Evolutionary conservation across 2,888 invertebrate genomes (phyloP).

Genomic region (Hirtodrosophila trivittata): DNA sequence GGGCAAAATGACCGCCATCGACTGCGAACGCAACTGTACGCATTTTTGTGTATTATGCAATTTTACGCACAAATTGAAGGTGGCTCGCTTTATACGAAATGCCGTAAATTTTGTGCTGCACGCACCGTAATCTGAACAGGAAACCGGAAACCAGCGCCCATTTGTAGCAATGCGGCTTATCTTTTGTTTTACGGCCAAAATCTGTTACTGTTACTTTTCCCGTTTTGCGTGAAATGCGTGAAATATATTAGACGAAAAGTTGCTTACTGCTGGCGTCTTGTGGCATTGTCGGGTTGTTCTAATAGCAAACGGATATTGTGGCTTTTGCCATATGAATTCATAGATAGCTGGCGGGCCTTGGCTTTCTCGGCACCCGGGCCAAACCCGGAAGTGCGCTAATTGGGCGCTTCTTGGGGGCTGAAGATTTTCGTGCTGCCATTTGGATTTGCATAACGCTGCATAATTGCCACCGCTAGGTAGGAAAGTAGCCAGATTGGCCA

Average conservation of each 20-base stretch:
- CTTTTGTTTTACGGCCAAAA: slow-evolving; percentile 52
- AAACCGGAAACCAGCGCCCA: slow-evolving; percentile 77
- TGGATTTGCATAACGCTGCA: slow-evolving; percentile 62
- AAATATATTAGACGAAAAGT: slow-evolving; percentile 56
- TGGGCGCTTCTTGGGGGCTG: slow-evolving; percentile 49
- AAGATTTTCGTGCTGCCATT: slow-evolving; percentile 39
- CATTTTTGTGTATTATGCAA: slow-evolving; percentile 52
- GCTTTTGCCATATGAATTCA: slow-evolving; percentile 64
- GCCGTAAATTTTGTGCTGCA: slow-evolving; percentile 68
- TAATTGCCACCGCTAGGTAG: slow-evolving; percentile 53
- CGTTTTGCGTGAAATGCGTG: slow-evolving; percentile 54
- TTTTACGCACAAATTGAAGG: slow-evolving; percentile 58
- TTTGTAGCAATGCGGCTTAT: slow-evolving; percentile 69
- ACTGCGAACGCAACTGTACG: slow-evolving; percentile 53
- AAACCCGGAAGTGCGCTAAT: slow-evolving; percentile 61
- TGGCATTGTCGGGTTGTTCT: slow-evolving; percentile 31
- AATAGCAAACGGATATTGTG: slow-evolving; percentile 79
- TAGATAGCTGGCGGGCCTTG: slow-evolving; percentile 27
- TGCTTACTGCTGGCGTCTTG: slow-evolving; percentile 10
- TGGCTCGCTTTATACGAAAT: slow-evolving; percentile 26
- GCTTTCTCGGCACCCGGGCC: background rate
- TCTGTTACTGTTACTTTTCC: slow-evolving; percentile 24
- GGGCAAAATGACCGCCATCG: slow-evolving; percentile 35
- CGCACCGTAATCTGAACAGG: slow-evolving; percentile 53
- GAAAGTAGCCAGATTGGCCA: slow-evolving; percentile 1